Evolutionary conservation across 1,140 invertebrate genomes (phyloP).

Genomic region (Mizuhopecten yessoensis): DNA sequence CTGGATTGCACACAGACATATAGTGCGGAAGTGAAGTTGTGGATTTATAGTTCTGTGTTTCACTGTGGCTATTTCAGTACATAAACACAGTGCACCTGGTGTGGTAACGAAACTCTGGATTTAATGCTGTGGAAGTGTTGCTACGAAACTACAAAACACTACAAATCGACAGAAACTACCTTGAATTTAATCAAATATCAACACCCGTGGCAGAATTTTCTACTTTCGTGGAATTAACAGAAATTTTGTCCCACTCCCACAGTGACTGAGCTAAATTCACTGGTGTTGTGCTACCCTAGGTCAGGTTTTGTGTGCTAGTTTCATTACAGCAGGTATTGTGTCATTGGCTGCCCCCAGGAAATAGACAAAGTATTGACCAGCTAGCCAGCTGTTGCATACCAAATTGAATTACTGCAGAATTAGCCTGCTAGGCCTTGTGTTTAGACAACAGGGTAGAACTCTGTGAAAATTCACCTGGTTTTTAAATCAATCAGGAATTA

Average conservation of each 20-base stretch:
- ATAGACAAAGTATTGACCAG: background rate
- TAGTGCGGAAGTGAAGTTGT: background rate
- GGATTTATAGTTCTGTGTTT: background rate
- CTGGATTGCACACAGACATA: background rate
- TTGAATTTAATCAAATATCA: too few relatives aligned
- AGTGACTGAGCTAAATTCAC: background rate
- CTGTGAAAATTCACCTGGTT: background rate
- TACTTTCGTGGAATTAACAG: background rate
- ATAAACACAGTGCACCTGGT: background rate
- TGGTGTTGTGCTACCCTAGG: background rate
- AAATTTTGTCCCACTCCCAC: background rate
- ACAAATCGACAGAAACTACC: too few relatives aligned
- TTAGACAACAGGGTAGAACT: background rate
- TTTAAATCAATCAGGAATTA: too few relatives aligned
- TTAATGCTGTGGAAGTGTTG: background rate
- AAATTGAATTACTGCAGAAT: constrained; percentile 35
- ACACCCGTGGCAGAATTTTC: too few relatives aligned
- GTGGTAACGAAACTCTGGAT: background rate
- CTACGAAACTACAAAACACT: background rate
- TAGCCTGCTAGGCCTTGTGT: constrained; percentile 7
- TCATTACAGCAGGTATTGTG: background rate
- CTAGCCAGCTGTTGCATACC: background rate
- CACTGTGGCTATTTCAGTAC: background rate
- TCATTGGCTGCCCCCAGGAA: background rate
- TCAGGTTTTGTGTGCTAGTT: background rate